Conservation (phyloP, 1,140 invertebrate genomes). For the Drosophila nigromelanica region DNA sequence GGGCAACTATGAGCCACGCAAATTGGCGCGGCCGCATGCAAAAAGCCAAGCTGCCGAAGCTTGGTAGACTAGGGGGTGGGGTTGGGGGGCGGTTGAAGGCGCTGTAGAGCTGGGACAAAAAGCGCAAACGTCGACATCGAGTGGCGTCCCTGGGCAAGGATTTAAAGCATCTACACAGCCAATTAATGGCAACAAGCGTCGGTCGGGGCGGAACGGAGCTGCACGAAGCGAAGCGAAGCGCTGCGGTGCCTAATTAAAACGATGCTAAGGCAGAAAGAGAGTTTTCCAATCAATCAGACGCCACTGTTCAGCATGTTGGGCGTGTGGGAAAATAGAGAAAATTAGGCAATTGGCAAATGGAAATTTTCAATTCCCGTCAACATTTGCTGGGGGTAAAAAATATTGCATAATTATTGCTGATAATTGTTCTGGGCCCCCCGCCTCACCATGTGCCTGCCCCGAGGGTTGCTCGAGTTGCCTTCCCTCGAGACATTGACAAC, state of each 20-base stretch:
- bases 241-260: conserved; percentile 69
- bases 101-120: conserved; percentile 28
- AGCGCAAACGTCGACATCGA: conserved; percentile 39
- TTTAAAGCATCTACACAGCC: conserved; percentile 65
- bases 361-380: conserved; percentile 25
- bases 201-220: not conserved
- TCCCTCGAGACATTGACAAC: conserved; percentile 58
- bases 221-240: not conserved
- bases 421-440: conserved; percentile 55
- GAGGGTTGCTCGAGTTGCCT: conserved; percentile 56
- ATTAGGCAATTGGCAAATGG: conserved; percentile 75
- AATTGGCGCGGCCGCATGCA: conserved; percentile 61
- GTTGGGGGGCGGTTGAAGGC: not conserved
- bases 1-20: conserved; percentile 34
- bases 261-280: conserved; percentile 48
- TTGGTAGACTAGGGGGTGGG: not conserved
- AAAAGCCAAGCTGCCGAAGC: conserved; percentile 17
- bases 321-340: conserved; percentile 60
- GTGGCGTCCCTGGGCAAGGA: conserved; percentile 28
- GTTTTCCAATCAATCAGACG: conserved; percentile 74
- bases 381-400: conserved; percentile 31
- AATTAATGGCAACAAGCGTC: conserved; percentile 63
- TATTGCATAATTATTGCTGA: conserved; percentile 80
- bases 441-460: conserved; percentile 10
- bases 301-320: conserved; percentile 36